A percentile compares a stretch with the other conserved stretches of the same genome.
phyloP scores from a whole-genome alignment of 2,888 invertebrate genomes.

The Pyrochroa serraticornis region DNA sequence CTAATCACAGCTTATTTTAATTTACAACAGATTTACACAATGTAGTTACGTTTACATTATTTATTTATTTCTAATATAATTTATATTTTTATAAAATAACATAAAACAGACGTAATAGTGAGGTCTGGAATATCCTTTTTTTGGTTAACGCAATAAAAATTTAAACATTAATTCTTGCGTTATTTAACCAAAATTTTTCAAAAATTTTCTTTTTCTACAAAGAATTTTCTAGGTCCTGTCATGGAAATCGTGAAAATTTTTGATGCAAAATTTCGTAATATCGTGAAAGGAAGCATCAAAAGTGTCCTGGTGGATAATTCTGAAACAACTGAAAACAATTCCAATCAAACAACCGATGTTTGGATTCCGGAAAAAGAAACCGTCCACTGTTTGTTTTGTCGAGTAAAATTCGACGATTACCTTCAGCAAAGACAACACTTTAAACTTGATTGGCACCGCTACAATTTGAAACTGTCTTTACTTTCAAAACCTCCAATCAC shows the following conservation, averaged over 20 bases:
- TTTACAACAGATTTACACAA: not conserved
- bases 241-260: slow-evolving; percentile 48
- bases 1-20: not conserved
- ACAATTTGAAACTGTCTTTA: slow-evolving; percentile 77
- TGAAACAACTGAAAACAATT: not conserved
- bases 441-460: slow-evolving; percentile 84
- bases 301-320: slow-evolving; percentile 41
- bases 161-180: not conserved
- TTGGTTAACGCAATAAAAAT: slow-evolving; percentile 4
- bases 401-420: slow-evolving; percentile 63
- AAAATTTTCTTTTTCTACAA: not conserved
- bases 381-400: slow-evolving; percentile 63
- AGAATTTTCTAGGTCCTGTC: not conserved
- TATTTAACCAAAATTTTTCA: no score
- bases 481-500: slow-evolving; percentile 63
- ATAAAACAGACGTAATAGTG: not conserved
- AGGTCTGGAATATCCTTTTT: no score
- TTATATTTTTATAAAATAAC: slow-evolving; percentile 1
- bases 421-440: slow-evolving; percentile 76
- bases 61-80: not conserved
- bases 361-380: slow-evolving; percentile 24
- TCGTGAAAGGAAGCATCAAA: slow-evolving; percentile 42
- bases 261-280: slow-evolving; percentile 43
- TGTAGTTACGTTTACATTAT: slow-evolving; percentile 2
- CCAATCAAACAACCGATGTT: not conserved